These are phyloP conservation scores for Alligator sinensis DNA, from an alignment of 2,113 vertebrate genomes.

Conservation along the genomic window DNA sequence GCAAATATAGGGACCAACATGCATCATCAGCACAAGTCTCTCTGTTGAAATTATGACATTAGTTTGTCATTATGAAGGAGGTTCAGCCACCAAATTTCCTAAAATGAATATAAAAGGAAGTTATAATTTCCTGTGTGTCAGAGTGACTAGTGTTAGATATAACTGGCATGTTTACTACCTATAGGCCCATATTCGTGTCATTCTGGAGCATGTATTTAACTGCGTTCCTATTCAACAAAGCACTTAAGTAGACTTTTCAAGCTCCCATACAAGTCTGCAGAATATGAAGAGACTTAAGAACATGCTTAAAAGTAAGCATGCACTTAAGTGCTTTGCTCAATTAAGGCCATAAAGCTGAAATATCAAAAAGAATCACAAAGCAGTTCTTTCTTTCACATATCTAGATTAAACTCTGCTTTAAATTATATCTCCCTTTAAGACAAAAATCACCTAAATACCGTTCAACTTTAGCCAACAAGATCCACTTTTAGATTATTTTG, in stretches of 20 bases:
- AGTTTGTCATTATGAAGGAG: background rate
- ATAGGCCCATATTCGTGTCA: background rate
- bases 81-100: background rate
- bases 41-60: background rate
- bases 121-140: rapidly evolving
- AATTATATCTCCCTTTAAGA: conserved; percentile 4
- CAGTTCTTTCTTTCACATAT: background rate
- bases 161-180: background rate
- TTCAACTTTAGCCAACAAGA: conserved; percentile 68
- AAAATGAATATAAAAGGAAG: background rate
- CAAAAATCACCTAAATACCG: conserved; percentile 42
- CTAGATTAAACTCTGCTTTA: conserved; percentile 30
- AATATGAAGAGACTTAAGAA: background rate
- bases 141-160: too few relatives aligned
- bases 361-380: background rate
- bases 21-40: background rate
- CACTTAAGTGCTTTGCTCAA: background rate
- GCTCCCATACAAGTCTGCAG: background rate
- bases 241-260: background rate
- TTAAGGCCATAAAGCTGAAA: background rate
- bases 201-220: background rate
- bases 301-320: background rate
- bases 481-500: conserved; percentile 73
- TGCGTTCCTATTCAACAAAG: background rate
- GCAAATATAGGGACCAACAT: background rate